Evolutionary conservation across 2,888 invertebrate species (phyloP).

Genomic region (Chrysotoxum bicinctum): DNA sequence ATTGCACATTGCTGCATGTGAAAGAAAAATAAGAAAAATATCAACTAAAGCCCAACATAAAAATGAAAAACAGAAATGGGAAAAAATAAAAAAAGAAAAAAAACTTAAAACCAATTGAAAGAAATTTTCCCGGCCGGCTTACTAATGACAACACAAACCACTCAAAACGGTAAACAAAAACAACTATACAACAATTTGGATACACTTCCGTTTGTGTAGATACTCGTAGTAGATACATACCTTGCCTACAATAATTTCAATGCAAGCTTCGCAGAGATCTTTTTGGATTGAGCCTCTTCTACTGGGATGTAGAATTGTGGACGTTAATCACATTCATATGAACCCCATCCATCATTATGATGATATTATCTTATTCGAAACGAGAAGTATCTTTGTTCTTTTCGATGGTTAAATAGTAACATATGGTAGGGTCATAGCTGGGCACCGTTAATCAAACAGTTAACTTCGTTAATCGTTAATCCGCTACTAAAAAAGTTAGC

Average conservation of each 20-base stretch:
- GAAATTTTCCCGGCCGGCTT: constrained; percentile 47
- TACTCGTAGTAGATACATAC: neutral
- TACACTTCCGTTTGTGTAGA: constrained; percentile 40
- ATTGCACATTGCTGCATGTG: constrained; percentile 53
- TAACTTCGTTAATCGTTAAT: too few relatives aligned
- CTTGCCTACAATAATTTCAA: neutral
- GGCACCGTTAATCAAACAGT: too few relatives aligned
- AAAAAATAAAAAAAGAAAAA: constrained; percentile 9
- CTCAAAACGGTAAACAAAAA: constrained; percentile 52
- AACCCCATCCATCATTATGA: constrained; percentile 46
- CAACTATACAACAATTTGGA: constrained; percentile 20
- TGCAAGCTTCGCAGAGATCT: neutral
- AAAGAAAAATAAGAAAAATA: neutral
- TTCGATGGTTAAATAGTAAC: constrained; percentile 4
- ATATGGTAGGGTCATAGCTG: neutral
- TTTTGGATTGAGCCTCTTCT: neutral
- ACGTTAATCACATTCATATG: constrained; percentile 48
- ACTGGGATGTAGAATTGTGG: neutral
- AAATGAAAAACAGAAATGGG: neutral
- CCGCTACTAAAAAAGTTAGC: too few relatives aligned
- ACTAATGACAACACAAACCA: constrained; percentile 58
- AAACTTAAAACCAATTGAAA: constrained; percentile 38
- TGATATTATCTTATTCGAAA: constrained; percentile 13
- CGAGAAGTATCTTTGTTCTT: constrained; percentile 22
- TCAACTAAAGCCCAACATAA: constrained; percentile 1